Conservation (phyloP, 1,140 invertebrate species). For the Melipona quadrifasciata region DNA sequence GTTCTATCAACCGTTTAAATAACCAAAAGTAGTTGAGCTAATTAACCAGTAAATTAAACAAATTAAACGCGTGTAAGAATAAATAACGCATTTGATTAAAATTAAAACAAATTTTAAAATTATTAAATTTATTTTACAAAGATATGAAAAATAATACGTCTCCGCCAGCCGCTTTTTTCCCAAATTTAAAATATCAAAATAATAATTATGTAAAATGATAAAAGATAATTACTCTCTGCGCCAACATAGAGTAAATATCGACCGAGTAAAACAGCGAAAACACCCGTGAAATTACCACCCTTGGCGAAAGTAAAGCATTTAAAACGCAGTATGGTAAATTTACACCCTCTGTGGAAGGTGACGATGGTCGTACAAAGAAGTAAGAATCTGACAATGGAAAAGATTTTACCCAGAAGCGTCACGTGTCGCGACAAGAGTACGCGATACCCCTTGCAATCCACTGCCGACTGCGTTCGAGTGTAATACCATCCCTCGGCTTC, state of each 20-base stretch:
- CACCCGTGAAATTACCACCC: background rate
- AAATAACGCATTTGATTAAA: too few relatives aligned
- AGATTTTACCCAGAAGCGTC: conserved; percentile 25
- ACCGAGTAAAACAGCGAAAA: background rate
- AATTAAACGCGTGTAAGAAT: too few relatives aligned
- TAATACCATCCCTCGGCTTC: conserved; percentile 40
- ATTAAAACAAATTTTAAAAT: too few relatives aligned
- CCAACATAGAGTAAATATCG: background rate
- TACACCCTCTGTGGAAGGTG: background rate
- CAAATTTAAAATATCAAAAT: background rate
- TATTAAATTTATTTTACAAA: too few relatives aligned
- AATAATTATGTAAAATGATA: background rate
- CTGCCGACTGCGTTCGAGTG: conserved; percentile 1
- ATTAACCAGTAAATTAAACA: too few relatives aligned
- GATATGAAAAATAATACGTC: too few relatives aligned
- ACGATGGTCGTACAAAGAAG: background rate
- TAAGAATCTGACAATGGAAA: background rate
- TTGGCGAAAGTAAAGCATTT: background rate
- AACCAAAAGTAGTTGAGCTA: too few relatives aligned
- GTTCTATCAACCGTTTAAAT: too few relatives aligned
- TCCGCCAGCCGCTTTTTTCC: too few relatives aligned
- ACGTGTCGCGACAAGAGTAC: conserved; percentile 7
- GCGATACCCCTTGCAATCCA: conserved; percentile 17
- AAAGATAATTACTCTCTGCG: background rate
- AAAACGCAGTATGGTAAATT: background rate